Conservation (phyloP, 2,888 invertebrate genomes). For the Nomada goodeniana region DNA sequence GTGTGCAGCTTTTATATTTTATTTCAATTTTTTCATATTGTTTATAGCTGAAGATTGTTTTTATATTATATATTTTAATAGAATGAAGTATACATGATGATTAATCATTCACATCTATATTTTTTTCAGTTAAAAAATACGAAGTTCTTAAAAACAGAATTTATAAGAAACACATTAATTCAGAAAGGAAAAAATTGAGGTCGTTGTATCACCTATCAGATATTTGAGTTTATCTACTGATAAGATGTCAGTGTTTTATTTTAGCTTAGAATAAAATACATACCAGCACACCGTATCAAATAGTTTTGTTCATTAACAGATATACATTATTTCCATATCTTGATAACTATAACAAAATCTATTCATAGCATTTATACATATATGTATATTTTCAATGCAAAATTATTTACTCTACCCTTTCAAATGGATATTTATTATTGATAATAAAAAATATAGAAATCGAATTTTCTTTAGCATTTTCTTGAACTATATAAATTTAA, state of each 20-base stretch:
- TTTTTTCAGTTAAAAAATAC: neutral
- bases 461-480: neutral
- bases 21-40: neutral
- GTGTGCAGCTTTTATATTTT: slow-evolving; percentile 4
- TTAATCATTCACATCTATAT: slow-evolving; percentile 4
- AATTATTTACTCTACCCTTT: neutral
- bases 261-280: neutral
- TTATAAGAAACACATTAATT: neutral
- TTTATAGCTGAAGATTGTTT: neutral
- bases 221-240: slow-evolving; percentile 39
- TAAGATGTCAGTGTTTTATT: slow-evolving; percentile 17
- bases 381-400: neutral
- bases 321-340: slow-evolving; percentile 1
- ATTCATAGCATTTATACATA: neutral
- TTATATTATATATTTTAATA: neutral
- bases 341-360: slow-evolving; percentile 9
- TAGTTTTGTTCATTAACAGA: neutral
- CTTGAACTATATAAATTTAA: neutral
- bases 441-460: neutral
- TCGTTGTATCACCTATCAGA: slow-evolving; percentile 14
- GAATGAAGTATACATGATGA: slow-evolving; percentile 4
- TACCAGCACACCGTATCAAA: neutral
- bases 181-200: slow-evolving; percentile 5
- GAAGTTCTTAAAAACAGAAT: neutral
- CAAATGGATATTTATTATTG: neutral